Evolutionary conservation across 2,888 invertebrate species (phyloP), one percentile per base, ranked within the genome.

Genomic region (Amblyjoppa fuscipennis): DNA sequence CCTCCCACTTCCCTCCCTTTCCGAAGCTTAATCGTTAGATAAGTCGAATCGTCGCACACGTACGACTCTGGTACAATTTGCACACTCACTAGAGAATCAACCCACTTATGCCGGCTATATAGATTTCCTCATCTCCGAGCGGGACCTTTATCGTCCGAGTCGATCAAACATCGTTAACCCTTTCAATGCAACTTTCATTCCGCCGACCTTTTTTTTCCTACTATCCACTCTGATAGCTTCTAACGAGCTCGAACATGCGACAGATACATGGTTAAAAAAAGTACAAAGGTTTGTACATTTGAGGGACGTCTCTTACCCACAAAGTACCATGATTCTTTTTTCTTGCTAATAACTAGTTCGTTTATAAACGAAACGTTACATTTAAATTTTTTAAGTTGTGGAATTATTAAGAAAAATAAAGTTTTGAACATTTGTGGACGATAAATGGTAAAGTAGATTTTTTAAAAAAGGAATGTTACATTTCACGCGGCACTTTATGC

Each of bases 1-100:
- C 64, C 49, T 64, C 59, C 70, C 53, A 25, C 68, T 3, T 69
- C 51, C 66, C 61, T 2, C 61, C 69, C 28, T n/a, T 73, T 56
- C 49, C n/a, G 38, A 25, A 79, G 56, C 78, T 79, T 82, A 82
- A 82, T 79, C 85, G 85, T 80, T 73, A 68, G 85, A 85, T 81
- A 80, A 85, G 85, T 82, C 80, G 77, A 85, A 81, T 78, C 45
- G 74, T 74, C 84, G 77, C 81, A 78, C 77, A 68, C 64, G 64
- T 70, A 68, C 71, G 49, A 75, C n/a, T 66, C 71, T 45, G 69
- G 61, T 82, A 61, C 68, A 80, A 85, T 85, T 82, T 76, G 71
- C 79, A 76, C 79, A 85, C 78, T 81, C 51, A 71, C 59, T 51
- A 20, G 59, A 28, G 31, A 76, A 76, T 85, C 66, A 76, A 84